Conservation (phyloP, 2,888 invertebrate species). For the Nomada fucata region DNA sequence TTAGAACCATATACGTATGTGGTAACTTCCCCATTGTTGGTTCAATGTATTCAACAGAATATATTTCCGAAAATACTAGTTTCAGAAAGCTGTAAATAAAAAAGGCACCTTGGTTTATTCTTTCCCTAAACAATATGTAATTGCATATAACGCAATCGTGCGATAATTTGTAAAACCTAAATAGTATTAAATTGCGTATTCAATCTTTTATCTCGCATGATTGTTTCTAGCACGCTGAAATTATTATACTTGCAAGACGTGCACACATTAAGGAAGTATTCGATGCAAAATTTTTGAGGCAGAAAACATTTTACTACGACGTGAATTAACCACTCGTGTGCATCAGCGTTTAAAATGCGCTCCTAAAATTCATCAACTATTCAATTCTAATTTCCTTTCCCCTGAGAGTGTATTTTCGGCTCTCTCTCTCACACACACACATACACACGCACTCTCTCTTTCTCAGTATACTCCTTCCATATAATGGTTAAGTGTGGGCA, state of each 20-base stretch:
- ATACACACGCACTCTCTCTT: too few relatives aligned
- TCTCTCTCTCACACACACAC: background rate
- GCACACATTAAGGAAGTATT: background rate
- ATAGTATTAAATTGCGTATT: too few relatives aligned
- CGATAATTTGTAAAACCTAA: too few relatives aligned
- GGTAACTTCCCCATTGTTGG: too few relatives aligned
- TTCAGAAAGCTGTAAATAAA: too few relatives aligned
- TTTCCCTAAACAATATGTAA: too few relatives aligned
- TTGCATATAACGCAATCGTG: background rate
- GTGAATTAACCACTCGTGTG: constrained; percentile 56
- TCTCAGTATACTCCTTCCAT: constrained; percentile 27
- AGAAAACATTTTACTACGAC: constrained; percentile 49
- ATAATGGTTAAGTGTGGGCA: constrained; percentile 45
- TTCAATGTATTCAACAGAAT: too few relatives aligned
- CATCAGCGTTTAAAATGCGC: constrained; percentile 68
- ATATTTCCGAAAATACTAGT: too few relatives aligned
- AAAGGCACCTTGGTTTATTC: too few relatives aligned
- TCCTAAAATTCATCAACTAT: constrained; percentile 83
- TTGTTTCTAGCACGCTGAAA: background rate
- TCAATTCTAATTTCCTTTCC: constrained; percentile 82
- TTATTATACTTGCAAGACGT: constrained; percentile 8
- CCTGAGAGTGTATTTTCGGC: constrained; percentile 63
- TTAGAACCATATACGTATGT: too few relatives aligned
- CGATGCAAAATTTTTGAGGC: constrained; percentile 27
- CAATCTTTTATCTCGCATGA: background rate